These are phyloP conservation scores for Eupeodes luniger DNA, from an alignment of 2,888 invertebrate species.

Conservation along the genomic window DNA sequence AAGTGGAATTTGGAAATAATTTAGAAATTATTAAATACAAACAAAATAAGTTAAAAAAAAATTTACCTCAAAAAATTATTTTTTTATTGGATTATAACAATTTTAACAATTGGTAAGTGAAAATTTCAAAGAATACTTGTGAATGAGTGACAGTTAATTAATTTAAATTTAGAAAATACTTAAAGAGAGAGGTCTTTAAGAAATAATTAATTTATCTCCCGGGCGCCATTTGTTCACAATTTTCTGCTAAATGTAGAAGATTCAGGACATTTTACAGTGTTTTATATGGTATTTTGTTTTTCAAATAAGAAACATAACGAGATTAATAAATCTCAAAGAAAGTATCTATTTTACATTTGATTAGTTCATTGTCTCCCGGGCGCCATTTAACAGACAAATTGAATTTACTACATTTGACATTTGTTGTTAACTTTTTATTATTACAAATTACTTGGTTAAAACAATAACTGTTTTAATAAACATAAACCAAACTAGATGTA, in stretches of 20 bases:
- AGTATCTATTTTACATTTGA: too few species aligned
- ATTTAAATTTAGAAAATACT: too few species aligned
- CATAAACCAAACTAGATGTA: neutral
- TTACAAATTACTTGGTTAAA: too few species aligned
- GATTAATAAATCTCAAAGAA: too few species aligned
- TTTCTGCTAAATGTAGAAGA: neutral
- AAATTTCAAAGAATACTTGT: too few species aligned
- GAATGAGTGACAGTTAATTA: too few species aligned
- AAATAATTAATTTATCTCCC: neutral
- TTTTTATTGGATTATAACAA: slow-evolving; percentile 3
- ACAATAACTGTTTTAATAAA: too few species aligned
- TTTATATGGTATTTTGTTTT: too few species aligned
- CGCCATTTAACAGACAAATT: slow-evolving; percentile 2
- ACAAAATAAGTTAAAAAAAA: neutral
- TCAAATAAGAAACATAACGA: too few species aligned
- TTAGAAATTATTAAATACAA: neutral
- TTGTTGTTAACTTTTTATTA: too few species aligned
- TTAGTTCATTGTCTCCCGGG: neutral
- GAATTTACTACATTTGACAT: too few species aligned
- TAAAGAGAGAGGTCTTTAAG: neutral
- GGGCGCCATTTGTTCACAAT: slow-evolving; percentile 1
- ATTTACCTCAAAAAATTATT: neutral
- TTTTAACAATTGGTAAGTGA: slow-evolving; percentile 8
- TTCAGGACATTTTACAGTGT: too few species aligned
- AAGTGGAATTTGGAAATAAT: neutral